A percentile compares a stretch with the other conserved stretches of the same genome.
These are phyloP conservation scores for Mimas tiliae DNA, from an alignment of 2,888 invertebrate species.

Conservation along the genomic window DNA sequence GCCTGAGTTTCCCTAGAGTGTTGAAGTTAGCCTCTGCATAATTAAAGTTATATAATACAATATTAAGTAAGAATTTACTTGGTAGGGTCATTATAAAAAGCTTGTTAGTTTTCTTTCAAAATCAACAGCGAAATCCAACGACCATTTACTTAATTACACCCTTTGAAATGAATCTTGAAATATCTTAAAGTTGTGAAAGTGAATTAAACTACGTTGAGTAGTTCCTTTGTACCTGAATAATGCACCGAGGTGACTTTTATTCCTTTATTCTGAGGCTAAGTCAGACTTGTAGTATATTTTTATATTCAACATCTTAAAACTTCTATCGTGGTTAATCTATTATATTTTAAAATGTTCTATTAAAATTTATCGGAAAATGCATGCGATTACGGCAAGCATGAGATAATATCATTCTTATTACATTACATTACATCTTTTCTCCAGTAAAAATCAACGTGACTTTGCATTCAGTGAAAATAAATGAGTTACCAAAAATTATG, in stretches of 20 bases:
- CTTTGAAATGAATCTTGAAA: background rate
- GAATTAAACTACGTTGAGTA: background rate
- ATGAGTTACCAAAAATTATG: background rate
- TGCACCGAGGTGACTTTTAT: background rate
- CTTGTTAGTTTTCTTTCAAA: too few species aligned
- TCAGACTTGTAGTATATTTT: background rate
- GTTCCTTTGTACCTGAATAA: background rate
- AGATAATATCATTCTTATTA: background rate
- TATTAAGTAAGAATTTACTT: too few species aligned
- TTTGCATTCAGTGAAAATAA: background rate
- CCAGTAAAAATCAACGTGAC: background rate
- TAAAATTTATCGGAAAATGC: background rate
- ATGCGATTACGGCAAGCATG: background rate
- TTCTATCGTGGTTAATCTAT: background rate
- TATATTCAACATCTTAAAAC: background rate
- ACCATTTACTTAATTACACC: background rate
- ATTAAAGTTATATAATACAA: too few species aligned
- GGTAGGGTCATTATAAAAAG: too few species aligned
- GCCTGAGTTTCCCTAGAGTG: too few species aligned
- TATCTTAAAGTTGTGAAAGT: background rate
- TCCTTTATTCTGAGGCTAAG: background rate
- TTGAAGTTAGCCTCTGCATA: too few species aligned
- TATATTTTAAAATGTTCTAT: background rate
- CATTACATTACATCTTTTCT: background rate
- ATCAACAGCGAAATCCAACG: slow-evolving; percentile 5